Base-by-base conservation (phyloP, 2,113 vertebrate species). In the Nerophis ophidion region DNA sequence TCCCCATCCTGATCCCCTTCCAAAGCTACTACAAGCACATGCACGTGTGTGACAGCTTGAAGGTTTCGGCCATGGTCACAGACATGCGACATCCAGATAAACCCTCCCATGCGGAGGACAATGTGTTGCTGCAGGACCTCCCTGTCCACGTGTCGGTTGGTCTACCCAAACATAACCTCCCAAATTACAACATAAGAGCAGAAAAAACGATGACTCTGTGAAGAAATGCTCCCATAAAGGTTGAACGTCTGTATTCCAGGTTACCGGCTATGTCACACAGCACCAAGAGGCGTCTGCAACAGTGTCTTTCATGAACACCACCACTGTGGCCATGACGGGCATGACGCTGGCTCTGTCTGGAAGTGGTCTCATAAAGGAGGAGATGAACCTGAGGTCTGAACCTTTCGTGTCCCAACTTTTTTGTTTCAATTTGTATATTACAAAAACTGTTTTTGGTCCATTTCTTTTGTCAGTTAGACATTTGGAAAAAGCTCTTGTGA, bases 1-100 rank as follows among this genome's bases (percentile, higher is more conserved):
- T 95, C 38, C 87, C 83, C 0, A 40, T 95, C 49, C 46, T 62
- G 61, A 89, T 97, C 50, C 81, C 89, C 11, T 94, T 91, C 19
- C 65, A 72, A 11, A 62, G 81, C 5, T 97, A 98, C n/a, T 84
- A 84, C 8, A 65, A 68, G 15, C 74, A 74, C 26, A 49, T 93
- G 36, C 44, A 79, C 58, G 57, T 87, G 15, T 71, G 67, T 46
- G 84, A 89, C 48, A 93, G 86, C 85, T 81, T 96, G 63, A 89
- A 86, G 70, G 63, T 95, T 48, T 88, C 88, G 0, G 91, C 82
- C 0, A 0, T 88, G 40, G 75, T 87, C 35, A 86, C 36, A 0
- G 87, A 92, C 0, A 67, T 80, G 0, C 6, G 76, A 2, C 11
- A 68, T 5, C 54, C 38, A 2, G 51, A 70, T 0, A 15, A 58